Evolutionary conservation across 2,888 invertebrate species (phyloP).

Genomic region (Trachelus troglodyta): DNA sequence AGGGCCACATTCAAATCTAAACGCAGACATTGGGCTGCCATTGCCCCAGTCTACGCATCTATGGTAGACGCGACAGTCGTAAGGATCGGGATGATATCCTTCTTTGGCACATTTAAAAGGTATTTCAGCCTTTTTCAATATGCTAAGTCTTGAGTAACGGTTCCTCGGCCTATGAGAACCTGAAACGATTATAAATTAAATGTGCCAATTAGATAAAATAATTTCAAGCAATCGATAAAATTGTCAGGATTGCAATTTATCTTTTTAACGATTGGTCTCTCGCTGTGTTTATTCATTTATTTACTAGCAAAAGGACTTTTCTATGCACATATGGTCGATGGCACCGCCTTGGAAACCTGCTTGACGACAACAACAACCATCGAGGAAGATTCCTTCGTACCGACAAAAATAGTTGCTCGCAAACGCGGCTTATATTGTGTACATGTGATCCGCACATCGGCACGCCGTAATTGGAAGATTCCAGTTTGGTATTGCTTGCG

Average conservation of each 20-base stretch:
- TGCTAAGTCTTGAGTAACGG: not conserved
- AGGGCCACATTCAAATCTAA: constrained; percentile 78
- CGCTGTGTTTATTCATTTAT: not conserved
- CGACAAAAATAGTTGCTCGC: not conserved
- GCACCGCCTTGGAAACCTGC: constrained; percentile 45
- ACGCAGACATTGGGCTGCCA: constrained; percentile 69
- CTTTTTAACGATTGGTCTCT: not conserved
- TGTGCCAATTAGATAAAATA: not conserved
- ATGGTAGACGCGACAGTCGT: constrained; percentile 80
- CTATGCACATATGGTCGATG: not conserved
- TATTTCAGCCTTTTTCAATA: not conserved
- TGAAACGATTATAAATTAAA: constrained; percentile 15
- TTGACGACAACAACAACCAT: constrained; percentile 51
- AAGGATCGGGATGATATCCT: constrained; percentile 79
- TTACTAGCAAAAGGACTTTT: not conserved
- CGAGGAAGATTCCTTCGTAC: constrained; percentile 17
- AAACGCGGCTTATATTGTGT: not conserved
- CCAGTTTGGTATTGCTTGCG: not conserved
- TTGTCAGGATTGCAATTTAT: not conserved
- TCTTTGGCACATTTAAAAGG: constrained; percentile 73
- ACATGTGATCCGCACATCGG: not conserved
- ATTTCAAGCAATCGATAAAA: constrained; percentile 9
- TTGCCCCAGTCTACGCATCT: constrained; percentile 76
- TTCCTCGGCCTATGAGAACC: constrained; percentile 10
- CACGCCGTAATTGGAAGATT: not conserved